Conservation (phyloP, 2,888 invertebrate species). For the Copidosoma aretas region DNA sequence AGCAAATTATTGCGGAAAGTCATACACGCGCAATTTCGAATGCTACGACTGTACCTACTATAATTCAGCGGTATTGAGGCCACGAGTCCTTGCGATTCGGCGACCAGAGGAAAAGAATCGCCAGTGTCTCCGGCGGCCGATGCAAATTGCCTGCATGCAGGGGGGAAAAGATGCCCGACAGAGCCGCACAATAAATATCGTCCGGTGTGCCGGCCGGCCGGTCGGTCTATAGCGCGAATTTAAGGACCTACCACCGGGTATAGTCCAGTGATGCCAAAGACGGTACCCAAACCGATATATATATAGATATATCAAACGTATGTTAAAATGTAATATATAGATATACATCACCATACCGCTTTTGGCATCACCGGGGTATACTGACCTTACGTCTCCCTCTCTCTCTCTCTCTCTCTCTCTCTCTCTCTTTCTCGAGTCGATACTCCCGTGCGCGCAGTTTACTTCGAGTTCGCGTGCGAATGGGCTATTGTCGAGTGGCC, state of each 20-base stretch:
- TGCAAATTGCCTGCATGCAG: conserved; percentile 26
- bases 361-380: no score
- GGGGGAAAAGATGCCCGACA: background rate
- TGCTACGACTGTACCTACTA: no score
- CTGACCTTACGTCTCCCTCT: conserved; percentile 35
- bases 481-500: conserved; percentile 15
- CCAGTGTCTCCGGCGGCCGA: background rate
- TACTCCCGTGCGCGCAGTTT: conserved; percentile 25
- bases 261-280: background rate
- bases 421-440: conserved; percentile 28
- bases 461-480: conserved; percentile 30
- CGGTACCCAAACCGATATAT: no score
- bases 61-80: no score
- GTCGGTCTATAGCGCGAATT: no score
- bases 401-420: conserved; percentile 4
- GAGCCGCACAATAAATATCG: conserved; percentile 9
- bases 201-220: background rate
- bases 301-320: no score
- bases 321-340: no score
- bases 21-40: no score
- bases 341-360: no score
- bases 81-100: no score
- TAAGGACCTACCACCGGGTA: no score
- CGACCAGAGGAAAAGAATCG: no score
- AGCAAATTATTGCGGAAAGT: background rate